These are phyloP conservation scores for Catharus fuscescens DNA, from an alignment of 2,113 vertebrate species.

Conservation along the genomic window DNA sequence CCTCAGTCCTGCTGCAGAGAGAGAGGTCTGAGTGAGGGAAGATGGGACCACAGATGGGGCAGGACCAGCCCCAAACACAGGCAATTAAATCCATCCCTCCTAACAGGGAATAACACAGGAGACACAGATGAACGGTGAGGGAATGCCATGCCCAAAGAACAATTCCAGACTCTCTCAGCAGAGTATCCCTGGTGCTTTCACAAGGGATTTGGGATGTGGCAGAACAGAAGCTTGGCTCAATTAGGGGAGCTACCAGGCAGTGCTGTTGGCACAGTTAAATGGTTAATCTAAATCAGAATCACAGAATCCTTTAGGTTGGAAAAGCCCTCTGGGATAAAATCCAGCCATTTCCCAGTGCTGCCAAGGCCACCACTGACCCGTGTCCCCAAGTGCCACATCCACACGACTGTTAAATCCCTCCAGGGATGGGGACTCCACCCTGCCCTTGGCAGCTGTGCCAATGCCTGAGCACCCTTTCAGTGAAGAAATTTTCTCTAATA, in stretches of 20 bases:
- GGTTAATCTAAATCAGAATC: background rate
- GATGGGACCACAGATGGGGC: fast-evolving
- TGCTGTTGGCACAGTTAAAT: background rate
- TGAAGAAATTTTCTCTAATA: background rate
- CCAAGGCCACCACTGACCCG: background rate
- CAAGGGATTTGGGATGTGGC: background rate
- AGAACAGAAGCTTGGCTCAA: background rate
- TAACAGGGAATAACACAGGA: background rate
- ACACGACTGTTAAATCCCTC: fast-evolving
- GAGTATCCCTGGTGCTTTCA: background rate
- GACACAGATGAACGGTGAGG: fast-evolving
- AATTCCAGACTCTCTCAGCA: fast-evolving
- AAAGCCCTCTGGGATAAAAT: background rate
- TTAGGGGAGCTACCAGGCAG: background rate
- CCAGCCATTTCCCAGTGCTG: background rate
- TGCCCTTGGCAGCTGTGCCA: background rate
- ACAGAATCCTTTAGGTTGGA: background rate
- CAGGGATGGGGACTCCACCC: background rate
- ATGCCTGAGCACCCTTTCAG: background rate
- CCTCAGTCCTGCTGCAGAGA: background rate
- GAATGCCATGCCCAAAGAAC: fast-evolving
- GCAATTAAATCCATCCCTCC: background rate
- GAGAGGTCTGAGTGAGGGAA: fast-evolving
- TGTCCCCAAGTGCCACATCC: background rate
- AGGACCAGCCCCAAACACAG: background rate